A percentile compares a stretch with the other conserved stretches of the same genome.
Evolutionary conservation across 2,797 vertebrate genomes (phyloP).

Genomic region (Anabacerthia variegaticeps): DNA sequence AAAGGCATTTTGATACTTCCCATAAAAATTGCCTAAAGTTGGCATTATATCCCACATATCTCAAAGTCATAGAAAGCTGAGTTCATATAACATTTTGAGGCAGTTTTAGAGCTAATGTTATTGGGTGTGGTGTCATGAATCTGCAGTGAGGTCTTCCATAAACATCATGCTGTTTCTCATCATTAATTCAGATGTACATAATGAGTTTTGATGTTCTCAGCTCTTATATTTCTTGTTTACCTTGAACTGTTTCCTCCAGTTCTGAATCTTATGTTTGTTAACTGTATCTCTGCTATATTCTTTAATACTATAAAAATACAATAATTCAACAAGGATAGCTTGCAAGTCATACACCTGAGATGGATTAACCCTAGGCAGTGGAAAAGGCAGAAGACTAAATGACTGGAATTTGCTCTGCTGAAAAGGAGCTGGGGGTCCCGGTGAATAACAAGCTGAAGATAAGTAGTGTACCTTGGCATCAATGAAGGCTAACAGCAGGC

Average conservation of each 20-base stretch:
- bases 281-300: not conserved
- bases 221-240: not conserved
- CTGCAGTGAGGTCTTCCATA: not conserved
- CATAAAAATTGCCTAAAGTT: not conserved
- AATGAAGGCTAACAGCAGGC: not conserved
- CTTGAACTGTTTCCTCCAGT: not conserved
- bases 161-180: not conserved
- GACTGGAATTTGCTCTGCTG: not conserved
- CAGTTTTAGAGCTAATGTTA: not conserved
- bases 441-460: not conserved
- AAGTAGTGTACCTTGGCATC: not conserved
- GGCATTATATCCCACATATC: not conserved
- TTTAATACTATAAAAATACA: not conserved
- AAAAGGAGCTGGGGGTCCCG: not conserved
- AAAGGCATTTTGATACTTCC: not conserved
- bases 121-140: not conserved
- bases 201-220: not conserved
- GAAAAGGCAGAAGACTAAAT: not conserved
- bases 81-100: not conserved
- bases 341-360: not conserved
- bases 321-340: not conserved
- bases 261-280: not conserved
- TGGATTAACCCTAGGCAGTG: not conserved
- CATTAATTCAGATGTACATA: not conserved
- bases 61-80: not conserved